These are phyloP conservation scores for Apamea anceps DNA, from an alignment of 2,888 invertebrate genomes.

Conservation along the genomic window DNA sequence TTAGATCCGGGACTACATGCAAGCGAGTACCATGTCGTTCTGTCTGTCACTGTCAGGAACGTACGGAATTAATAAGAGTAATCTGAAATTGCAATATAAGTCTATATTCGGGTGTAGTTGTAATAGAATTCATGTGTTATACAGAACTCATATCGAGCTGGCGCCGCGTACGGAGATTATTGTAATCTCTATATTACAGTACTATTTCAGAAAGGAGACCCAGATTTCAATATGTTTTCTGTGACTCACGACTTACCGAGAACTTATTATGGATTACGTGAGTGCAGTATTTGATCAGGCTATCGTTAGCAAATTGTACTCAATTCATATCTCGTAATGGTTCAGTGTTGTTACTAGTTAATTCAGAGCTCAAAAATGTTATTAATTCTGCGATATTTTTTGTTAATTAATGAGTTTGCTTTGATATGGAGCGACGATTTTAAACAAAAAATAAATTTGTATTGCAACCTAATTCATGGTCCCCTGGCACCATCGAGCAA, in stretches of 20 bases:
- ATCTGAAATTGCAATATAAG: not conserved
- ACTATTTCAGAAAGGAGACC: not conserved
- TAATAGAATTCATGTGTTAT: not conserved
- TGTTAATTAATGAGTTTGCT: not conserved
- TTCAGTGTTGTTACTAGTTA: conserved; percentile 3
- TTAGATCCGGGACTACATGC: not conserved
- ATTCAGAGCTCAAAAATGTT: not conserved
- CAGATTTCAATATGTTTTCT: not conserved
- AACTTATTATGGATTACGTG: conserved; percentile 5
- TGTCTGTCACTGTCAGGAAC: not conserved
- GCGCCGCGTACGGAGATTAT: not conserved
- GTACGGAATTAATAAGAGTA: not conserved
- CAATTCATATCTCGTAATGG: conserved; percentile 17
- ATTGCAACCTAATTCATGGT: not conserved
- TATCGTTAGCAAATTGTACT: conserved; percentile 19
- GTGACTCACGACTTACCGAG: not conserved
- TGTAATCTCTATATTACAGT: not conserved
- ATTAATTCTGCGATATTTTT: not conserved
- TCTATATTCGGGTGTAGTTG: not conserved
- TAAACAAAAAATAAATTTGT: conserved; percentile 6
- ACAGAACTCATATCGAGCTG: not conserved
- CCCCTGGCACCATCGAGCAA: not conserved
- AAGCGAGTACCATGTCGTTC: not conserved
- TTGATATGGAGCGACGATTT: not conserved
- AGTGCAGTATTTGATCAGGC: conserved; percentile 3